These are phyloP conservation scores for Andrena minutula DNA, from an alignment of 2,888 invertebrate species.

Conservation along the genomic window DNA sequence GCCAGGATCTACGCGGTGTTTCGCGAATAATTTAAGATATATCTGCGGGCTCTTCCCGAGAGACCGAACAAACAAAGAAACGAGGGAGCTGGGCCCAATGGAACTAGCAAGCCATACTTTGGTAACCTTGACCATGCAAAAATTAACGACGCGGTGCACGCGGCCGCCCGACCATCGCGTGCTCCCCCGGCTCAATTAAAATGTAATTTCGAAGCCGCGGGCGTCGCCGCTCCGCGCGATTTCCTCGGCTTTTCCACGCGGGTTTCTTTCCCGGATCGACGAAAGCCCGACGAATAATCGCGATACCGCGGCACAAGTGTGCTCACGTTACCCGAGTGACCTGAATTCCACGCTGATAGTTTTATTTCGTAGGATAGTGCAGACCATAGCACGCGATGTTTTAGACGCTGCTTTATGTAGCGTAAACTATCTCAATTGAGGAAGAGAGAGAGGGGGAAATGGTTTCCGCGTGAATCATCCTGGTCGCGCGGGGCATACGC, in stretches of 20 bases:
- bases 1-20: constrained; percentile 24
- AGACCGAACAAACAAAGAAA: not conserved
- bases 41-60: constrained; percentile 17
- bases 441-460: not conserved
- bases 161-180: constrained; percentile 2
- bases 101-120: constrained; percentile 19
- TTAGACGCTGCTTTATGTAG: constrained; percentile 11
- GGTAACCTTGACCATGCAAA: constrained; percentile 56
- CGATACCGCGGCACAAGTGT: not conserved
- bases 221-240: not conserved
- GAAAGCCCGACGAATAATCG: not conserved
- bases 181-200: constrained; percentile 21
- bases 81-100: not conserved
- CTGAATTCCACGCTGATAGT: constrained; percentile 36
- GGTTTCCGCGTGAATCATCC: constrained; percentile 63
- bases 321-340: constrained; percentile 31
- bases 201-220: constrained; percentile 6
- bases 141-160: constrained; percentile 13
- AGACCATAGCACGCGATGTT: constrained; percentile 24
- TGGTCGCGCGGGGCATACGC: constrained; percentile 44
- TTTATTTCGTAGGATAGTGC: constrained; percentile 27
- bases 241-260: not conserved
- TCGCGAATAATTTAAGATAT: constrained; percentile 43
- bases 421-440: constrained; percentile 18
- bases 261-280: not conserved